phyloP scores from a whole-genome alignment of 2,113 vertebrate species.

The Procavia capensis region DNA sequence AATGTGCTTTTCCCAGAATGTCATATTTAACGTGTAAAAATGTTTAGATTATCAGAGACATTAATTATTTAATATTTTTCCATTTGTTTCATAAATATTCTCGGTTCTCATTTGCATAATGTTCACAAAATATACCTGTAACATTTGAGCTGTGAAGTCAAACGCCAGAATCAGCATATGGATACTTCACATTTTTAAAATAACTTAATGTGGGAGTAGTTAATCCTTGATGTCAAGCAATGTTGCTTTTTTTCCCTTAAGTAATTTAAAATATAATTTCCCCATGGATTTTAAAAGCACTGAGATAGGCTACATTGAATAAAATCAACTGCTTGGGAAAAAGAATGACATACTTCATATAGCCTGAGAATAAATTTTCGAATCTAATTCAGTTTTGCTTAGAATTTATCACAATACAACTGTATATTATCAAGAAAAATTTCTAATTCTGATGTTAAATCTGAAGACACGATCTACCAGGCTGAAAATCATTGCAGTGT shows the following conservation, averaged over 20 bases:
- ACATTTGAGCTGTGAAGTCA: slow-evolving; percentile 72
- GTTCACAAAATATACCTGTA: slow-evolving; percentile 68
- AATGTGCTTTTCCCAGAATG: neutral
- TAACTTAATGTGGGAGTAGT: slow-evolving; percentile 86
- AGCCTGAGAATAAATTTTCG: slow-evolving; percentile 83
- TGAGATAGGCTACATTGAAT: slow-evolving; percentile 76
- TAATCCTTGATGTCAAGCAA: slow-evolving; percentile 87
- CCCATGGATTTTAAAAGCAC: slow-evolving; percentile 85
- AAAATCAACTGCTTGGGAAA: slow-evolving; percentile 76
- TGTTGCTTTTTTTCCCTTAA: slow-evolving; percentile 79
- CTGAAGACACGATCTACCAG: slow-evolving; percentile 43
- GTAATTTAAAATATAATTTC: slow-evolving; percentile 91
- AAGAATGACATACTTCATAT: slow-evolving; percentile 85
- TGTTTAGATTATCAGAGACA: slow-evolving; percentile 60
- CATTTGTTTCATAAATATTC: slow-evolving; percentile 70
- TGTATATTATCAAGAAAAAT: slow-evolving; percentile 70
- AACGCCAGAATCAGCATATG: slow-evolving; percentile 83
- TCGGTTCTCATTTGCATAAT: slow-evolving; percentile 68
- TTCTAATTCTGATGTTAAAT: slow-evolving; percentile 75
- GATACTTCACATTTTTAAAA: slow-evolving; percentile 85
- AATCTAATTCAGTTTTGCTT: slow-evolving; percentile 63
- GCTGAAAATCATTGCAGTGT: slow-evolving; percentile 29
- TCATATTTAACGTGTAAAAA: neutral
- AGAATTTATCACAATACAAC: slow-evolving; percentile 59
- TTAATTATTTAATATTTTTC: slow-evolving; percentile 48